These are phyloP conservation scores for Sakesphorus luctuosus DNA, from an alignment of 2,113 vertebrate species.

Conservation along the genomic window DNA sequence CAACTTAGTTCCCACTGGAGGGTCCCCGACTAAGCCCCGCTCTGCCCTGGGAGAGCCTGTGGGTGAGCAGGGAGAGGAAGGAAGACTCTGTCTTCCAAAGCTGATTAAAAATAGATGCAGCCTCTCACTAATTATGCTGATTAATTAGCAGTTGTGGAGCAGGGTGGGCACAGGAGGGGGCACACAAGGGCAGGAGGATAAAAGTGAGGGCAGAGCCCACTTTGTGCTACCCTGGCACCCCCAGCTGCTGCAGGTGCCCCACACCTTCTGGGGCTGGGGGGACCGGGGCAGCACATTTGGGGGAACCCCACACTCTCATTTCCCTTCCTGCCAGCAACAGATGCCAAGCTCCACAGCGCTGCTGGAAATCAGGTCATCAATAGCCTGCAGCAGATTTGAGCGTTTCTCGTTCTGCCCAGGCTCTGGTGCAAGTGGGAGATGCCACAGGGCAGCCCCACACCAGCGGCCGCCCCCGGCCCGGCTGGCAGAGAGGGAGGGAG, in stretches of 20 bases:
- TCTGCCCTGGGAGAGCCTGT: neutral
- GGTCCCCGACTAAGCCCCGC: neutral
- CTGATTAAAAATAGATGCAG: constrained; percentile 50
- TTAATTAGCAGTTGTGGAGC: constrained; percentile 49
- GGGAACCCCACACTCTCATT: neutral
- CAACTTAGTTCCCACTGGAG: neutral
- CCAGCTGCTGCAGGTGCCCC: neutral
- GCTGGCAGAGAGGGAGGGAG: neutral
- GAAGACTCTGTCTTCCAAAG: neutral
- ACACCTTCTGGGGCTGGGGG: neutral
- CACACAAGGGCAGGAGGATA: neutral
- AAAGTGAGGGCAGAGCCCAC: neutral
- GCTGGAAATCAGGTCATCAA: constrained; percentile 44
- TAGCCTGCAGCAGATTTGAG: constrained; percentile 1
- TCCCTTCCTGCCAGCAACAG: constrained; percentile 5
- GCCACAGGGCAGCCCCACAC: neutral
- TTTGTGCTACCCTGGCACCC: rapidly evolving
- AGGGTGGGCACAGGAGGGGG: neutral
- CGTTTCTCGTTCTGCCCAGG: neutral
- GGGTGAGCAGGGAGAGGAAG: neutral
- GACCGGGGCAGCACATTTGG: rapidly evolving
- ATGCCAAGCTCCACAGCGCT: neutral
- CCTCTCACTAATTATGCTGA: constrained; percentile 3
- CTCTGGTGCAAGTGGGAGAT: neutral
- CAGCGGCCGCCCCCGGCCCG: neutral